phyloP scores from a whole-genome alignment of 1,140 invertebrate species.

The Pararge aegeria region DNA sequence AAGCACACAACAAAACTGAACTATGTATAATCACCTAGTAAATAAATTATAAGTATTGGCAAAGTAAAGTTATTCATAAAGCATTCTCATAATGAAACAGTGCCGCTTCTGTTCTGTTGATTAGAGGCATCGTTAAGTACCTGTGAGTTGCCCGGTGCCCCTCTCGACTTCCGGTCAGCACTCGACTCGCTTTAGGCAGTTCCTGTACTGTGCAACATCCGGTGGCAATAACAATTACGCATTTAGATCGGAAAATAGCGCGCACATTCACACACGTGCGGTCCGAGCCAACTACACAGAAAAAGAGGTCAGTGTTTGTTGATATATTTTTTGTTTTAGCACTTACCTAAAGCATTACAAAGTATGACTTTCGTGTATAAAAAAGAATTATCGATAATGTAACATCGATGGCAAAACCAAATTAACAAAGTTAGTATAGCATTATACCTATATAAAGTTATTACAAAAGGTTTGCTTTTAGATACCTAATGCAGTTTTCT shows the following conservation, averaged over 20 bases:
- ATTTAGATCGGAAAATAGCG: constrained; percentile 33
- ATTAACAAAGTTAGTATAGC: no score
- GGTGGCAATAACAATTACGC: constrained; percentile 43
- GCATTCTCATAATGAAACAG: constrained; percentile 33
- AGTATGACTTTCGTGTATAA: no score
- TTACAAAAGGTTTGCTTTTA: no score
- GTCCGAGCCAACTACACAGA: not conserved
- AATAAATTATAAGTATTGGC: no score
- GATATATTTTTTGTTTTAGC: not conserved
- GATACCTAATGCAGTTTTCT: no score
- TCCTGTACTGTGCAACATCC: constrained; percentile 57
- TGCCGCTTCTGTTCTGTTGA: constrained; percentile 48
- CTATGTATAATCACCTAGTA: no score
- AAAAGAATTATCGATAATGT: no score
- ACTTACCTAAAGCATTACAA: no score
- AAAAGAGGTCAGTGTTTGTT: constrained; percentile 3
- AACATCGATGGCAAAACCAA: no score
- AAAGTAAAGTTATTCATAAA: no score
- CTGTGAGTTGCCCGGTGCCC: constrained; percentile 37
- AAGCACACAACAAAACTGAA: no score
- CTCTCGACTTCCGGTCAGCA: constrained; percentile 52
- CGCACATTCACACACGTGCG: constrained; percentile 9
- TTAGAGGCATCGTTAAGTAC: constrained; percentile 52
- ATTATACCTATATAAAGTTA: no score
- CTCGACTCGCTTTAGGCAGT: constrained; percentile 45